Evolutionary conservation across 2,888 invertebrate genomes (phyloP), one percentile per base, ranked within the genome.

Genomic region (Orgyia antiqua): DNA sequence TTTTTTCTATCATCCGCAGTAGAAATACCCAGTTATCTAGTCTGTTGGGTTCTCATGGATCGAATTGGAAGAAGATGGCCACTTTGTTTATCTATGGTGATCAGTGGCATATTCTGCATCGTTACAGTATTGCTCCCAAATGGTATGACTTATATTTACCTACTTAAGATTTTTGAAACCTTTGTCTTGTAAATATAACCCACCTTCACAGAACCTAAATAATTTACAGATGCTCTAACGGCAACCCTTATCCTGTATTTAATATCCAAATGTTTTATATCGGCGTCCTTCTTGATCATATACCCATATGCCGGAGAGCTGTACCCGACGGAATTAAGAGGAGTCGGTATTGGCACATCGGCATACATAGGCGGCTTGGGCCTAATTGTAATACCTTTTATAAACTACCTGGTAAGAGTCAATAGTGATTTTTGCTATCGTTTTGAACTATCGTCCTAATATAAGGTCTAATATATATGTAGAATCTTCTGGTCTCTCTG

Each of bases 301-400:
- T 97, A 96, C 72, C 96, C 96, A 0, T 96, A 96, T 72, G 96
- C 96, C 49, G 95, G 95, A 6, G 97, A 97, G 79, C 72, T 97
- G 11, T 96, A 96, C 75, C 97, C 97, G 1, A 97, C 96, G 2
- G 94, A 94, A 68, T 88, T 96, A 25, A 88, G 97, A 52, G 96
- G 96, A 2, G 88, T 96, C 32, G 97, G 96, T 9, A 96, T 97
- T 51, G 96, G 96, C 26, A 92, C 94, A 31, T 96, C 96, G 1
- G 95, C 96, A 9, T 96, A 97, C 67, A 93, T 96, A 47, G 96
- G 94, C 29, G 96, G 96, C 30, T 83, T 95, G 42, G 97, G 96
- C 20, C 87, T 96, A 25, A 93, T 95, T 43, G 91, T 95, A 32
- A 96, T 96, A 66, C 97, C 97, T 7, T 96, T 96, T 74, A 92